A percentile compares a stretch with the other conserved stretches of the same genome.
Conservation (phyloP, 2,888 invertebrate species). For the Eupelmus urozonus region DNA sequence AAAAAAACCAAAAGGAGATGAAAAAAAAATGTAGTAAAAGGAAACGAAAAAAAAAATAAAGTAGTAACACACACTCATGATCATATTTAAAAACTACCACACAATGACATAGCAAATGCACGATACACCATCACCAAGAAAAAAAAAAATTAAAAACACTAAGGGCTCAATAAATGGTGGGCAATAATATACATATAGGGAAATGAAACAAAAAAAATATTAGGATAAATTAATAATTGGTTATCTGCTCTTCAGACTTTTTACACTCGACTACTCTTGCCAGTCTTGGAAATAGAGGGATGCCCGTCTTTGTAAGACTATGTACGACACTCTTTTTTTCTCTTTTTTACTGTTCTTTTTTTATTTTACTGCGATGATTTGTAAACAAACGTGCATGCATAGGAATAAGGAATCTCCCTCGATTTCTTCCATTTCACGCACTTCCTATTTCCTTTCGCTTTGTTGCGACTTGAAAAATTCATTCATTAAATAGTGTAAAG, state of each 20-base stretch:
- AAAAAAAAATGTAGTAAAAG: conserved; percentile 61
- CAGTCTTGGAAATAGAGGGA: conserved; percentile 76
- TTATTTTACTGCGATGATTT: conserved; percentile 69
- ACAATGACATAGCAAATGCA: conserved; percentile 77
- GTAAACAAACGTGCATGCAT: conserved; percentile 76
- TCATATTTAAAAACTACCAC: conserved; percentile 65
- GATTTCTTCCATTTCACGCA: conserved; percentile 72
- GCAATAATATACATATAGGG: conserved; percentile 63
- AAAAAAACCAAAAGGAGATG: conserved; percentile 40
- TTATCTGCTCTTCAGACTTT: conserved; percentile 65
- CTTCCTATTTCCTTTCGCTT: conserved; percentile 58
- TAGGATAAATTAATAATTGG: conserved; percentile 64
- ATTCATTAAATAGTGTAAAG: not conserved
- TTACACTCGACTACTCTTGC: conserved; percentile 75
- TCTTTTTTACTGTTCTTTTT: conserved; percentile 41
- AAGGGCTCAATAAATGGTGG: conserved; percentile 68
- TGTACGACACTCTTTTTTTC: conserved; percentile 68
- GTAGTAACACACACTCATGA: conserved; percentile 59
- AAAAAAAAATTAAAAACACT: conserved; percentile 66
- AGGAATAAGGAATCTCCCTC: conserved; percentile 68
- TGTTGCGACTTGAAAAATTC: not conserved
- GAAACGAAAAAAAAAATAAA: conserved; percentile 55
- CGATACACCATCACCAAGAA: conserved; percentile 76
- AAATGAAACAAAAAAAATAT: conserved; percentile 36
- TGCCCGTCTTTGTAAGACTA: conserved; percentile 74